Base-by-base conservation (phyloP, 2,113 vertebrate genomes). In the Toxotes jaculatrix region DNA sequence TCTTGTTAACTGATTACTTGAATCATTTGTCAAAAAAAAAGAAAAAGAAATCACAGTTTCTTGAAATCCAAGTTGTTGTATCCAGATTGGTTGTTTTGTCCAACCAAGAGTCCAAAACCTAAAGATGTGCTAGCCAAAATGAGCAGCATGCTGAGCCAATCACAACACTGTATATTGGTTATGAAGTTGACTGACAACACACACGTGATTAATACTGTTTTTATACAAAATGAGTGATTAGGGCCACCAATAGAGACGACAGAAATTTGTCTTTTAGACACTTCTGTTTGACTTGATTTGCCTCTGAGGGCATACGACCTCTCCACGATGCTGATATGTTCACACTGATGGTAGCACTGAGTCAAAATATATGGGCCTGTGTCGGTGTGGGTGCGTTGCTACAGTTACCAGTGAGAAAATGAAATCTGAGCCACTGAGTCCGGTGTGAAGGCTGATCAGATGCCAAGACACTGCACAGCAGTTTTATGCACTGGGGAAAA, bases 391-490 rank as follows among this genome's bases (percentile, higher is more conserved):
- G 19, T 63, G 42, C 62, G 64, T 27, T 62, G 78, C 64, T 61
- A 8, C 43, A 79, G 57, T 62, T 72, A 23, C 31, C 63, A 21
- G 32, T 51, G 31, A 66, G 16, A 55, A 68, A 57, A 59, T 57
- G 40, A 85, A 27, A 27, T 27, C 27, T 27, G 27, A 27, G 56
- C 69, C n/a, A 6, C 14, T 19, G 17, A 10, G 45, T 70, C 56
- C 16, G 71, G 27, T 32, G 62, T 43, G 17, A 70, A 68, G 69
- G n/a, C 38, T 73, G 19, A 47, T 81, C 55, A 36, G 49, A 34
- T 79, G 59, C 8, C 4, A 10, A 16, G 13, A 45, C 16, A 0
- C 42, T 7, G 19, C n/a, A 13, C n/a, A 43, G 14, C 51, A 65
- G 61, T 49, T 66, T 49, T 14, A 8, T 23, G 47, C 53, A 45